A percentile compares a stretch with the other conserved stretches of the same genome.
Evolutionary conservation across 2,888 invertebrate genomes (phyloP).

Genomic region (Pheosia tremula): DNA sequence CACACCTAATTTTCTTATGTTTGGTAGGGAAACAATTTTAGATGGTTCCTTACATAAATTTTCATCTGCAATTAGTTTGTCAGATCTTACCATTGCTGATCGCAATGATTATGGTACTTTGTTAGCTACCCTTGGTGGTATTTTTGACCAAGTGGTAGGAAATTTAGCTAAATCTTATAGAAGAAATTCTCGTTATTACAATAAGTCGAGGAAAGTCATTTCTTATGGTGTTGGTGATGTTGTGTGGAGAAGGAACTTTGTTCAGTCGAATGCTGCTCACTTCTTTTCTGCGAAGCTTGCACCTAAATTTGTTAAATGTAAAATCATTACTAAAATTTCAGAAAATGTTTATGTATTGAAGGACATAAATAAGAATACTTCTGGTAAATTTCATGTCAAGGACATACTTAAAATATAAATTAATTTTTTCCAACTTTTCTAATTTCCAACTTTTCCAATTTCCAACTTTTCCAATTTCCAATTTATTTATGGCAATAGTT

Average conservation of each 20-base stretch:
- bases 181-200: slow-evolving; percentile 9
- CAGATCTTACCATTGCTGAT: slow-evolving; percentile 1
- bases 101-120: not conserved
- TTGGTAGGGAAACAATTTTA: slow-evolving; percentile 10
- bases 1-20: slow-evolving; percentile 14
- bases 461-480: not conserved
- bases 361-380: slow-evolving; percentile 3
- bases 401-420: slow-evolving; percentile 5
- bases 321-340: slow-evolving; percentile 8
- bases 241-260: slow-evolving; percentile 13
- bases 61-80: not conserved
- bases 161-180: slow-evolving; percentile 8
- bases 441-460: not conserved
- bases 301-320: slow-evolving; percentile 13
- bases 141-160: slow-evolving; percentile 7
- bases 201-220: slow-evolving; percentile 5
- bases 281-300: slow-evolving; percentile 12
- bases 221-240: slow-evolving; percentile 8
- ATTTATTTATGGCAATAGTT: too few relatives aligned
- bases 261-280: slow-evolving; percentile 7
- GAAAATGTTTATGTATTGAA: slow-evolving; percentile 12
- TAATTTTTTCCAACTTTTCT: not conserved
- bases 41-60: slow-evolving; percentile 9
- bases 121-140: not conserved
- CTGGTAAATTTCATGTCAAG: slow-evolving; percentile 12